These are phyloP conservation scores for Cylloceria caligata DNA, from an alignment of 2,888 invertebrate species.

Conservation along the genomic window DNA sequence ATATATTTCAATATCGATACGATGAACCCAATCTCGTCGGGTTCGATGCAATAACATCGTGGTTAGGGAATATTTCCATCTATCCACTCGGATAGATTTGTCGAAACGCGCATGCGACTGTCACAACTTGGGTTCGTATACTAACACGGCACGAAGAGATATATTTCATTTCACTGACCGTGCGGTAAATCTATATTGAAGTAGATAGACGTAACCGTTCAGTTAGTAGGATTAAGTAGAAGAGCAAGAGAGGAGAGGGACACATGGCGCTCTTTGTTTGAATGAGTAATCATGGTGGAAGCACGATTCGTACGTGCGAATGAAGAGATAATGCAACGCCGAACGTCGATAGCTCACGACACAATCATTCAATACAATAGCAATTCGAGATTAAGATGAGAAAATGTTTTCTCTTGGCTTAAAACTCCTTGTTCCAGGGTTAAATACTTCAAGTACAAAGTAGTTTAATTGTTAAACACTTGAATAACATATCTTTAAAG, in stretches of 20 bases:
- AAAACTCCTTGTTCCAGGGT: not conserved
- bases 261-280: conserved; percentile 66
- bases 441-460: not conserved
- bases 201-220: conserved; percentile 45
- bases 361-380: conserved; percentile 52
- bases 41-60: conserved; percentile 5
- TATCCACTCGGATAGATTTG: conserved; percentile 22
- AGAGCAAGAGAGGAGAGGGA: conserved; percentile 4
- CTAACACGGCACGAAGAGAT: conserved; percentile 42
- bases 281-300: conserved; percentile 68
- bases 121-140: conserved; percentile 14
- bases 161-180: conserved; percentile 47
- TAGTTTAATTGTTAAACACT: not conserved
- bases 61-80: conserved; percentile 36
- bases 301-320: conserved; percentile 51
- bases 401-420: not conserved
- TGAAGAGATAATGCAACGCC: conserved; percentile 1
- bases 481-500: too few relatives aligned
- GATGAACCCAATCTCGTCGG: not conserved
- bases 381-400: conserved; percentile 16
- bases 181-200: conserved; percentile 25
- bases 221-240: not conserved
- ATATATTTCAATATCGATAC: not conserved
- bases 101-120: conserved; percentile 21
- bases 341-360: conserved; percentile 45